Evolutionary conservation across 2,113 vertebrate species (phyloP), one percentile per base, ranked within the genome.

Genomic region (Sander vitreus): DNA sequence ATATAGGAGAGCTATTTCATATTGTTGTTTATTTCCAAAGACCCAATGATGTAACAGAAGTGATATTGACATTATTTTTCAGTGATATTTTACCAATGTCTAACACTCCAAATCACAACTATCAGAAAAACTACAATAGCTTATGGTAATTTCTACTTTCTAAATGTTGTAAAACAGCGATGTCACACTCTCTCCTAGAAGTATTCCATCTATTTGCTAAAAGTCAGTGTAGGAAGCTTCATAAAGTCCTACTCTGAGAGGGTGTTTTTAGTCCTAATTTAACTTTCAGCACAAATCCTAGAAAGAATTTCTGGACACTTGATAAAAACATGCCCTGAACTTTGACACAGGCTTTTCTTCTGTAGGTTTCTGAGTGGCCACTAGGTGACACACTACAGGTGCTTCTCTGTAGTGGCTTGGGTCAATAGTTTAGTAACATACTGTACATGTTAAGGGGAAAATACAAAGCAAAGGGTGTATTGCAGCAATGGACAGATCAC

Each of bases 301-400:
- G 39, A 68, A 73, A 39, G 13, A 4, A 47, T 48, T 60, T 11
- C 48, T 55, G 0, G 15, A 72, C n/a, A 23, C n/a, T 33, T 51
- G 16, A 72, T 59, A 39, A 79, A 78, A 18, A 57, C 15, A 8
- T n/a, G 25, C 43, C 4, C 15, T 59, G 36, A 51, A 53, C 39
- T 33, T 33, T 11, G 45, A 11, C 16, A 15, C 6, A 45, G 16
- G 21, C 30, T 39, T 36, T 58, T 18, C 11, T 30, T 2, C 4
- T 89, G 73, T 6, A 85, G 59, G 3, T 76, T 69, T 76, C 68
- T 57, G 2, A 53, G 45, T 73, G 48, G 57, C 90, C 92, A 90
- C 93, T 78, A 91, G 90, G 73, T 79, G 93, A 62, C 86, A 84
- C 65, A 79, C 72, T 87, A 30, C 72, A 83, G 59, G 69, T 70